These are phyloP conservation scores for Drosophila nikananu DNA, from an alignment of 1,140 invertebrate species.

Conservation along the genomic window DNA sequence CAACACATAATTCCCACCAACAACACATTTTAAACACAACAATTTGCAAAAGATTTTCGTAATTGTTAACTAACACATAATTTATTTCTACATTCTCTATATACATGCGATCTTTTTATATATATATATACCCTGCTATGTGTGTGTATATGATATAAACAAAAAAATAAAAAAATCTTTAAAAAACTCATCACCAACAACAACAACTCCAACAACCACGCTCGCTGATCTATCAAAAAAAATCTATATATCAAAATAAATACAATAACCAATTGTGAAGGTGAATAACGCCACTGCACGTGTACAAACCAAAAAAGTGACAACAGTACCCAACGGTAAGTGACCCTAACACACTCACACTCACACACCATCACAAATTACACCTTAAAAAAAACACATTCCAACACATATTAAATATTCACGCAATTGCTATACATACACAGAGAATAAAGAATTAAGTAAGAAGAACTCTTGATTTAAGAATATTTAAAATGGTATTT, in stretches of 20 bases:
- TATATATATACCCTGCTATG: constrained; percentile 41
- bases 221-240: constrained; percentile 71
- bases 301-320: constrained; percentile 98
- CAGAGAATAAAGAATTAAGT: constrained; percentile 7
- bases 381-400: constrained; percentile 25
- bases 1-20: constrained; percentile 18
- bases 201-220: constrained; percentile 60
- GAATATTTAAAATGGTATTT: neutral
- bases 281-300: constrained; percentile 99
- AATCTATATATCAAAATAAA: constrained; percentile 29
- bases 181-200: constrained; percentile 67
- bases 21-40: constrained; percentile 24
- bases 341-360: constrained; percentile 73
- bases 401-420: constrained; percentile 19
- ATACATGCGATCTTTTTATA: constrained; percentile 68
- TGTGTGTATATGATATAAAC: constrained; percentile 58
- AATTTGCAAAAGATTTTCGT: constrained; percentile 57
- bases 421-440: constrained; percentile 6
- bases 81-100: constrained; percentile 79
- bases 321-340: constrained; percentile 96
- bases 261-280: constrained; percentile 86
- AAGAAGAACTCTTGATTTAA: neutral
- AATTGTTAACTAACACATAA: constrained; percentile 79
- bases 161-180: constrained; percentile 37
- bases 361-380: constrained; percentile 12